These are phyloP conservation scores for Carcinoscorpius rotundicauda DNA, from an alignment of 1,140 invertebrate genomes.

Conservation along the genomic window DNA sequence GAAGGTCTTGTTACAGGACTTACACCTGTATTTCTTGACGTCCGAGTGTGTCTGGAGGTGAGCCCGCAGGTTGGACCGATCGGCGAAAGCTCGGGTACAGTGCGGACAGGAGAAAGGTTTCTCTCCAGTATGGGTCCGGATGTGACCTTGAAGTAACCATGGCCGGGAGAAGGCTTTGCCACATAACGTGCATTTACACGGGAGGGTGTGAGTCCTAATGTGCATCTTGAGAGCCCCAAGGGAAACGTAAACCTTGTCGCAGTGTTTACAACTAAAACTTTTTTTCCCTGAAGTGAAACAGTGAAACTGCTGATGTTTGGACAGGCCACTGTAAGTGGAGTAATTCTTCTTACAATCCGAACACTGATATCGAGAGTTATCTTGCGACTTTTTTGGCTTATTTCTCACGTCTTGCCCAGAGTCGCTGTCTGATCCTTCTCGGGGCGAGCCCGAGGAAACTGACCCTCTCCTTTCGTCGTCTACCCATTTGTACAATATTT, in stretches of 20 bases:
- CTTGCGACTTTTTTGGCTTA: too few species aligned
- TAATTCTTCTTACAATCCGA: constrained; percentile 84
- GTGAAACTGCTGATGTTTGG: constrained; percentile 93
- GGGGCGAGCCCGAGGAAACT: too few species aligned
- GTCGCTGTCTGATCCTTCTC: too few species aligned
- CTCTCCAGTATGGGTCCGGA: constrained; percentile 87
- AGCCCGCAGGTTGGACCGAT: constrained; percentile 87
- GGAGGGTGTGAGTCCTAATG: constrained; percentile 92
- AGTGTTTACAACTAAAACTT: constrained; percentile 90
- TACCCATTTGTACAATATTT: too few species aligned
- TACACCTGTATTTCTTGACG: constrained; percentile 94
- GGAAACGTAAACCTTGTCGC: constrained; percentile 89
- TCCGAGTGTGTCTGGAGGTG: constrained; percentile 96
- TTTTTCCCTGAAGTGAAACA: constrained; percentile 73
- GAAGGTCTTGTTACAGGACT: constrained; percentile 85
- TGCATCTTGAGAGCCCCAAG: constrained; percentile 97
- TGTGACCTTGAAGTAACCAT: constrained; percentile 88
- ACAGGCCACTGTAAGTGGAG: constrained; percentile 89
- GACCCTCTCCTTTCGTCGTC: too few species aligned
- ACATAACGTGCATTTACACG: constrained; percentile 92
- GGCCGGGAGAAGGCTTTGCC: constrained; percentile 95
- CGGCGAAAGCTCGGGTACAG: constrained; percentile 90
- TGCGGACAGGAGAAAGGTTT: constrained; percentile 93
- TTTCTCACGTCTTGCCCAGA: too few species aligned
- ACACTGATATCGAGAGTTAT: constrained; percentile 18